These are phyloP conservation scores for Pao palembangensis DNA, from an alignment of 2,113 vertebrate genomes.

Conservation along the genomic window DNA sequence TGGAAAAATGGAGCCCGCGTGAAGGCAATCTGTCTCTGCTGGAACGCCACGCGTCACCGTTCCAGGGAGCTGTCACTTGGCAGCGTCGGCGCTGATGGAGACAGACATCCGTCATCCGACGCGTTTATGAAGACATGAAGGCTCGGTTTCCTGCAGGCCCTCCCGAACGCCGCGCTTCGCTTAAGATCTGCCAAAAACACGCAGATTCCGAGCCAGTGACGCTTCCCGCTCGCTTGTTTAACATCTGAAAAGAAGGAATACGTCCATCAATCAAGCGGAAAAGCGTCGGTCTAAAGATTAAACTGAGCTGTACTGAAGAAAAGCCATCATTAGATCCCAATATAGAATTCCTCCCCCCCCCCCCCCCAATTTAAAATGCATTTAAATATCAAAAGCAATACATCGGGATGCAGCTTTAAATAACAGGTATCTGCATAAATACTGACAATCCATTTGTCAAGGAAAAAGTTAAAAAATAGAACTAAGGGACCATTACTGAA, in stretches of 20 bases:
- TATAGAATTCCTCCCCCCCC: slow-evolving; percentile 1
- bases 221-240: slow-evolving; percentile 15
- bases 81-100: slow-evolving; percentile 51
- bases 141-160: slow-evolving; percentile 54
- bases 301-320: slow-evolving; percentile 9
- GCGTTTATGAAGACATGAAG: slow-evolving; percentile 21
- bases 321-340: slow-evolving; percentile 6
- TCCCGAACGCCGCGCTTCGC: slow-evolving; percentile 39
- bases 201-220: slow-evolving; percentile 17
- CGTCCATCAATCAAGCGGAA: slow-evolving; percentile 49
- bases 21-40: slow-evolving; percentile 70
- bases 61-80: slow-evolving; percentile 67
- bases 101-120: slow-evolving; percentile 62
- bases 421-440: no score
- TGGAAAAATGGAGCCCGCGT: slow-evolving; percentile 67
- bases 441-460: no score
- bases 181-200: slow-evolving; percentile 43
- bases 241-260: slow-evolving; percentile 10
- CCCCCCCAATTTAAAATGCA: slow-evolving; percentile 3
- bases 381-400: slow-evolving; percentile 14
- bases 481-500: no score
- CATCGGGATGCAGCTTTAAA: no score
- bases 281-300: slow-evolving; percentile 32
- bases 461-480: no score
- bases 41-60: slow-evolving; percentile 63